phyloP scores from a whole-genome alignment of 2,797 vertebrate species.

The Limnodromus scolopaceus region DNA sequence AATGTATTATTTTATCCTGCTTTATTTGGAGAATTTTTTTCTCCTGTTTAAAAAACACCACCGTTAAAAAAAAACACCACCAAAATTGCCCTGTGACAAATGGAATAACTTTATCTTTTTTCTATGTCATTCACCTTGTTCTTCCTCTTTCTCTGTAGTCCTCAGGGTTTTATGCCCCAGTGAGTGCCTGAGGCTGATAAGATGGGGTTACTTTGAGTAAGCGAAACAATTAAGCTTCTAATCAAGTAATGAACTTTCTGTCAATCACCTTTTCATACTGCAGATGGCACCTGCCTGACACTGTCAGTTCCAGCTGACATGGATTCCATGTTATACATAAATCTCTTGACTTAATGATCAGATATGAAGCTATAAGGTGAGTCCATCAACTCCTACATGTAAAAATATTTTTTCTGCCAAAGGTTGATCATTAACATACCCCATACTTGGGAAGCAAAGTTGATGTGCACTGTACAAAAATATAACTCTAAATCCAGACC shows the following conservation, averaged over 20 bases:
- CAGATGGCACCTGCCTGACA: neutral
- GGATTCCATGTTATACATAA: neutral
- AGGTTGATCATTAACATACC: neutral
- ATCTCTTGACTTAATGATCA: neutral
- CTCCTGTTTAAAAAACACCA: neutral
- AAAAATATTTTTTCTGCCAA: neutral
- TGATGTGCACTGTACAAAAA: neutral
- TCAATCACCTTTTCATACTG: neutral
- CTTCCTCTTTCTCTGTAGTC: neutral
- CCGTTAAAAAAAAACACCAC: no score
- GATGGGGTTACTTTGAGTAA: neutral
- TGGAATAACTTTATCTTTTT: neutral
- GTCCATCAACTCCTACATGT: neutral
- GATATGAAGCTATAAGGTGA: fast-evolving
- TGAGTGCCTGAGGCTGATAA: neutral
- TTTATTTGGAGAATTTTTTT: neutral
- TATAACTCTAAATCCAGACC: neutral
- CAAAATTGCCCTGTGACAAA: neutral
- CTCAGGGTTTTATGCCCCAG: neutral
- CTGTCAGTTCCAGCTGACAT: neutral
- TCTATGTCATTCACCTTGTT: neutral
- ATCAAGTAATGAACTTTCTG: neutral
- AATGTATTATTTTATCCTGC: neutral
- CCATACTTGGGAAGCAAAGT: neutral
- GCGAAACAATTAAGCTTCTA: neutral